Conservation (phyloP, 2,113 vertebrate species). For the Willisornis vidua region DNA sequence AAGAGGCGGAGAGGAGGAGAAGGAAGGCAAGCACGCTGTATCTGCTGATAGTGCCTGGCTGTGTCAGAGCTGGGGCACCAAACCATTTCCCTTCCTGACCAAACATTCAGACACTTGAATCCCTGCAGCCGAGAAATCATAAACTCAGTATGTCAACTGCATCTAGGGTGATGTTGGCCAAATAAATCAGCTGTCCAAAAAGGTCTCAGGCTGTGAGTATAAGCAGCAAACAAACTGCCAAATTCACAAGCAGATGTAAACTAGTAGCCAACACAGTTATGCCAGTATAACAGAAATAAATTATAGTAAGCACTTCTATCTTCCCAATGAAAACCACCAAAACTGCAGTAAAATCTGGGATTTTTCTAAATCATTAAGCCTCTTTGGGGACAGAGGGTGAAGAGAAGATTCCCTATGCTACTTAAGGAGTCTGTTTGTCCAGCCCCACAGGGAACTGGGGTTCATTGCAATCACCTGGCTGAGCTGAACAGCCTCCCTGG, state of each 20-base stretch:
- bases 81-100: not conserved
- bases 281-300: not conserved
- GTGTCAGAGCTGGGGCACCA: not conserved
- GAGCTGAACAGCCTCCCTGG: not conserved
- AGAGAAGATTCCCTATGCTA: not conserved
- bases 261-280: not conserved
- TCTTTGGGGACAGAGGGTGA: not conserved
- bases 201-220: not conserved
- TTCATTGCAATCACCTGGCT: not conserved
- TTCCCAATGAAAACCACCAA: not conserved
- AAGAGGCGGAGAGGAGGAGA: not conserved
- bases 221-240: not conserved
- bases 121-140: not conserved
- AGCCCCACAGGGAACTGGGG: not conserved
- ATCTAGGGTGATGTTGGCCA: not conserved
- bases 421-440: not conserved
- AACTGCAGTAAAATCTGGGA: not conserved
- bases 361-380: not conserved
- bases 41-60: not conserved
- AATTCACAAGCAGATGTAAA: not conserved
- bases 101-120: not conserved
- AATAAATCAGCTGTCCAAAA: not conserved
- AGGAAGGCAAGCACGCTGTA: not conserved
- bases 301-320: not conserved
- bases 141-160: not conserved